phyloP scores from a whole-genome alignment of 2,888 invertebrate genomes.

The Mechanitis mazaeus region DNA sequence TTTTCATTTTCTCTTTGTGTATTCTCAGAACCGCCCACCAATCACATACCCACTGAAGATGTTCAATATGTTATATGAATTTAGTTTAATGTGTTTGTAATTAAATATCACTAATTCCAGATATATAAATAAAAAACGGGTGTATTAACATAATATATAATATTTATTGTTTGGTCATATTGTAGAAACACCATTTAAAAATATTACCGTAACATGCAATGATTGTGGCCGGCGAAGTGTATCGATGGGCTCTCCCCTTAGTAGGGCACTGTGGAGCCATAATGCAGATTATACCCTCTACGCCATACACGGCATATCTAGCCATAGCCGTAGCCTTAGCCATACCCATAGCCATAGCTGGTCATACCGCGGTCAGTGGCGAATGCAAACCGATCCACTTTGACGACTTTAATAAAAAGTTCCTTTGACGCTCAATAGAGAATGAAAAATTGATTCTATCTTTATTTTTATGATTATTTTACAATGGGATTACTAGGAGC shows the following conservation, averaged over 20 bases:
- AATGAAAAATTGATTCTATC: slow-evolving; percentile 24
- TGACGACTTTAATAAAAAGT: slow-evolving; percentile 28
- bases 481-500: slow-evolving; percentile 18
- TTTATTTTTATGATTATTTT: slow-evolving; percentile 25
- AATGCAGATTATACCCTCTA: slow-evolving; percentile 28
- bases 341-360: slow-evolving; percentile 14
- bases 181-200: not conserved
- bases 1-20: no score
- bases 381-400: slow-evolving; percentile 26
- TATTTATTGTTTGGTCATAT: slow-evolving; percentile 6
- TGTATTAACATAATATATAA: not conserved
- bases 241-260: slow-evolving; percentile 30
- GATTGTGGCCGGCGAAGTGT: slow-evolving; percentile 30
- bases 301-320: slow-evolving; percentile 26
- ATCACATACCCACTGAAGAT: no score
- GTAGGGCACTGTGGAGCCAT: slow-evolving; percentile 31
- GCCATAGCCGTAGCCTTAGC: not conserved
- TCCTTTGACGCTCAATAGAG: slow-evolving; percentile 26
- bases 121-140: no score
- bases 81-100: no score
- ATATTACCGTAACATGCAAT: slow-evolving; percentile 23
- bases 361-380: slow-evolving; percentile 21
- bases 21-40: no score
- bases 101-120: no score
- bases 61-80: no score